These are phyloP conservation scores for Thera obeliscata DNA, from an alignment of 2,888 invertebrate species.

Conservation along the genomic window DNA sequence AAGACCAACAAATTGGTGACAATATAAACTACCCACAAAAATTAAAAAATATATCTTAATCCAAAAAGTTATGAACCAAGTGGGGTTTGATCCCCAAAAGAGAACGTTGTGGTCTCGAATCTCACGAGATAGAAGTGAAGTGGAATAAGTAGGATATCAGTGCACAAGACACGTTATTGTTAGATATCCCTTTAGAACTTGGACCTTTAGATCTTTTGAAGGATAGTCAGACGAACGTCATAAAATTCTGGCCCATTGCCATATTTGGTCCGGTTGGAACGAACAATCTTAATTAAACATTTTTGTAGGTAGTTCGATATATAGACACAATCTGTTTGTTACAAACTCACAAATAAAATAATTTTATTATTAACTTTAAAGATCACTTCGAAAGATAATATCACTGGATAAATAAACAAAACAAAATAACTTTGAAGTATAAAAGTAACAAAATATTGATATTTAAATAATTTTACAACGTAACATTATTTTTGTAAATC, in stretches of 20 bases:
- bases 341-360: conserved; percentile 48
- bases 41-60: neutral
- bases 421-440: conserved; percentile 44
- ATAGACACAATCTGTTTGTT: conserved; percentile 8
- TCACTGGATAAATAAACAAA: conserved; percentile 52
- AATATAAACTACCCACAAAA: conserved; percentile 4
- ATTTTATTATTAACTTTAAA: conserved; percentile 38
- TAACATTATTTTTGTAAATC: conserved; percentile 11
- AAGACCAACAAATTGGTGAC: conserved; percentile 20
- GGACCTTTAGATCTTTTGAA: too few species aligned
- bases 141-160: too few species aligned
- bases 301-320: neutral
- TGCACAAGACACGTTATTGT: too few species aligned
- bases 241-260: too few species aligned
- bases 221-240: too few species aligned
- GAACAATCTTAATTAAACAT: neutral
- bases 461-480: conserved; percentile 10
- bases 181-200: too few species aligned
- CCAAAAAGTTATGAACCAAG: neutral
- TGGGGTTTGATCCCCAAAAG: too few species aligned
- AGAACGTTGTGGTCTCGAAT: too few species aligned
- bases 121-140: too few species aligned
- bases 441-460: conserved; percentile 58
- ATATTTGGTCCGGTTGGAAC: too few species aligned
- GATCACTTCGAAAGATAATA: conserved; percentile 58